A percentile compares a stretch with the other conserved stretches of the same genome.
Evolutionary conservation across 1,140 invertebrate species (phyloP).

Genomic region (Cataglyphis hispanica): DNA sequence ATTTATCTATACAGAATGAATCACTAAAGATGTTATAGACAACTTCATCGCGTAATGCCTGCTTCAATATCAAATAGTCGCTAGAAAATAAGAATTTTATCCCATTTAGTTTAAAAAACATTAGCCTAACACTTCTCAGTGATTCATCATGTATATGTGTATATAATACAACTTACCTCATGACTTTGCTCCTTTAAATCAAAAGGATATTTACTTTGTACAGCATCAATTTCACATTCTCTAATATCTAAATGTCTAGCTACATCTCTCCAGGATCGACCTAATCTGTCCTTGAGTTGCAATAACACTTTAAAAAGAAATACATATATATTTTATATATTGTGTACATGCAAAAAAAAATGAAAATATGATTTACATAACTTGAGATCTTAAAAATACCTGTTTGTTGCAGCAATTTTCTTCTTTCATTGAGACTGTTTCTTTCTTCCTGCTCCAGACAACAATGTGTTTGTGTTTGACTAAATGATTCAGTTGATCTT

Average conservation of each 20-base stretch:
- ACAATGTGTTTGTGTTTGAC: neutral
- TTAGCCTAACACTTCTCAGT: too few species aligned
- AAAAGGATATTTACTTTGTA: slow-evolving; percentile 79
- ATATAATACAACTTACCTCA: slow-evolving; percentile 71
- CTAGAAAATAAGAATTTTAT: too few species aligned
- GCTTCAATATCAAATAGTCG: too few species aligned
- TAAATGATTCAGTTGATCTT: neutral
- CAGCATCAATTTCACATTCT: slow-evolving; percentile 86
- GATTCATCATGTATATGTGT: neutral
- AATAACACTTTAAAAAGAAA: slow-evolving; percentile 76
- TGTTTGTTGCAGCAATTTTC: slow-evolving; percentile 42
- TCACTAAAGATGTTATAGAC: too few species aligned
- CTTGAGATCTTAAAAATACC: slow-evolving; percentile 36
- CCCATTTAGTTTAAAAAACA: too few species aligned
- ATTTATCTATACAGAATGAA: too few species aligned
- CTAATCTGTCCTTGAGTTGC: slow-evolving; percentile 83
- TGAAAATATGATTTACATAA: neutral
- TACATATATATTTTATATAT: neutral
- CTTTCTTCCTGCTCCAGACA: neutral
- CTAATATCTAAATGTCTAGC: slow-evolving; percentile 86
- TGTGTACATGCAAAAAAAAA: neutral
- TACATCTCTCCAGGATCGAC: slow-evolving; percentile 87
- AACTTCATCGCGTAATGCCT: too few species aligned
- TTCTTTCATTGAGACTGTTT: neutral
- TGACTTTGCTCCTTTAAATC: slow-evolving; percentile 75